Evolutionary conservation across 2,113 vertebrate genomes (phyloP), one percentile per base, ranked within the genome.

Genomic region (Cnemophilus loriae): DNA sequence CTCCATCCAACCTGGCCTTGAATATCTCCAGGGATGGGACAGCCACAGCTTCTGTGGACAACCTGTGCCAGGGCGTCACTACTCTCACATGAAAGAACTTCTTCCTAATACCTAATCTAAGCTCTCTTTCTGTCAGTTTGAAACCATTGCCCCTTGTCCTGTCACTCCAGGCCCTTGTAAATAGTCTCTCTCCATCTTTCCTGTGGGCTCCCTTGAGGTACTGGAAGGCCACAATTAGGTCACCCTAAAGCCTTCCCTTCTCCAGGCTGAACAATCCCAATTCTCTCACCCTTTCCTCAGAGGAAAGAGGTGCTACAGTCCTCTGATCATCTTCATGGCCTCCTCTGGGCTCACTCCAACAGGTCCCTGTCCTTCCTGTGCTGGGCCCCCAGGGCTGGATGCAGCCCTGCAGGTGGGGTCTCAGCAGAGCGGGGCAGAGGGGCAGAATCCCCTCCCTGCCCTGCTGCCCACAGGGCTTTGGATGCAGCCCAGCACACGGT

Each of bases 241-340:
- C 11, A 42, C 24, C 7, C 7, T 19, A 49, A 4, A 60, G 19
- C 11, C 4, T 56, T 26, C 6, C 2, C 6, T 41, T 41, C 9
- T 69, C 44, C 35, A n/a, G 11, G 28, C 52, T 28, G 35, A 49
- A 18, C 35, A 59, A 15, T 11, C 19, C 15, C 30, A 69, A 0
- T 9, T 59, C 9, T 41, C 30, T 2, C 35, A 69, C 9, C 30
- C 7, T 49, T 57, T 39, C 11, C 22, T 16, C 37, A 5, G 0
- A 49, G n/a, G 0, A 22, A 13, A 39, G 22, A 68, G 9, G 0
- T 41, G 53, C 35, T 23, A 23, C 23, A 69, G 0, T 0, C 42
- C 18, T 82, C 30, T 70, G 35, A 28, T 70, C 11, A 5, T 0
- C 46, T 33, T 7, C 44, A 35, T 49, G 19, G 20, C 22, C 74